Evolutionary conservation across 2,113 vertebrate species (phyloP).

Genomic region (Neolamprologus fasciatus): DNA sequence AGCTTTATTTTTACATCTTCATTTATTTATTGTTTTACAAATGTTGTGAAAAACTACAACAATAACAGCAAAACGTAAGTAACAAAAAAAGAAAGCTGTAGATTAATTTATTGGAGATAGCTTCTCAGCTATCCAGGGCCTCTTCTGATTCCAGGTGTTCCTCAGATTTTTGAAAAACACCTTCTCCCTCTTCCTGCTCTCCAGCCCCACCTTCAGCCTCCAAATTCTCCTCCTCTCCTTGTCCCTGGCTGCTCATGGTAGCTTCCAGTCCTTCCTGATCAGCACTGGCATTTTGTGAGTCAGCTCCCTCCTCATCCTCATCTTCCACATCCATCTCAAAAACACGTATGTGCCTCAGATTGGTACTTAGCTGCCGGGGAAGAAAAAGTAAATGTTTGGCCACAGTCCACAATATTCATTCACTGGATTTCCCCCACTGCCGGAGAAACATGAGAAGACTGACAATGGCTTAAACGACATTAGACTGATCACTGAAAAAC

Average conservation of each 20-base stretch:
- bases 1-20: conserved; percentile 4
- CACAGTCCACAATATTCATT: background rate
- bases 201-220: background rate
- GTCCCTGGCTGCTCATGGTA: conserved; percentile 42
- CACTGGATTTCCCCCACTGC: background rate
- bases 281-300: conserved; percentile 70
- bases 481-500: background rate
- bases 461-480: background rate
- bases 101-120: background rate
- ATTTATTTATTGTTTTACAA: background rate
- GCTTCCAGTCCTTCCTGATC: conserved; percentile 70
- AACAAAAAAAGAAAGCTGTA: background rate
- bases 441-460: background rate
- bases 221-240: conserved; percentile 1
- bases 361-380: conserved; percentile 81
- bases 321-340: conserved; percentile 99
- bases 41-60: background rate
- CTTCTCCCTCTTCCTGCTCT: background rate
- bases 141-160: conserved; percentile 51
- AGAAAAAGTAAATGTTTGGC: background rate
- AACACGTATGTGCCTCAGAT: conserved; percentile 88
- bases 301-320: conserved; percentile 86
- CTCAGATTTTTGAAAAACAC: background rate
- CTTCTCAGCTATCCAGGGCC: conserved; percentile 17
- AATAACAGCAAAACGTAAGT: background rate